Evolutionary conservation across 2,113 vertebrate species (phyloP).

Genomic region (Urocynchramus pylzowi): DNA sequence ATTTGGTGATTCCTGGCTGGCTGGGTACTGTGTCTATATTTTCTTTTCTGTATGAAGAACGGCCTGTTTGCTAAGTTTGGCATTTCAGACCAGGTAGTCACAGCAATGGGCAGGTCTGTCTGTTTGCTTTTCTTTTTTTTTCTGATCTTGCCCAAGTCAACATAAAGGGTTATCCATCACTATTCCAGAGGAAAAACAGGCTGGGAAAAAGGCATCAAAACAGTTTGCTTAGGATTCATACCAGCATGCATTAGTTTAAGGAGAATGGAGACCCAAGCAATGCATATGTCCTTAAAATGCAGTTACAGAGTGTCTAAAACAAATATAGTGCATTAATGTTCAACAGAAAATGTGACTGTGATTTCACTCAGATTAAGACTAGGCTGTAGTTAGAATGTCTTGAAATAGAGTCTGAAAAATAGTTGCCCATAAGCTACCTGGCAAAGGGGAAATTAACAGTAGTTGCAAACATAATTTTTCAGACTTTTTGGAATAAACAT

Average conservation of each 20-base stretch:
- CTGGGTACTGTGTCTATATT: neutral
- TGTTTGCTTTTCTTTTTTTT: neutral
- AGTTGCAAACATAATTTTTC: neutral
- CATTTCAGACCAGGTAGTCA: neutral
- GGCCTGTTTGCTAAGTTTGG: neutral
- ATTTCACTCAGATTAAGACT: neutral
- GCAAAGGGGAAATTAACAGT: neutral
- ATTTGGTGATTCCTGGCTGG: neutral
- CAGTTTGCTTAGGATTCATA: neutral
- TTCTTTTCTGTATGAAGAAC: neutral
- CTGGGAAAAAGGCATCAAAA: neutral
- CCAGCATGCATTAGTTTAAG: neutral
- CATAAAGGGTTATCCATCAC: neutral
- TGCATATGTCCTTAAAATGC: neutral
- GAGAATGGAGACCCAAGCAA: neutral
- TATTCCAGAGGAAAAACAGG: neutral
- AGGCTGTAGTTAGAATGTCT: neutral
- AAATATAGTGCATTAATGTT: neutral
- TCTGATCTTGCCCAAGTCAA: constrained; percentile 1
- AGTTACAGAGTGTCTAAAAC: neutral
- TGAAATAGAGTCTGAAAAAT: neutral
- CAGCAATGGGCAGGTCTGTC: neutral
- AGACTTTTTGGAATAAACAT: neutral
- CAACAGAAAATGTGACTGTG: neutral
- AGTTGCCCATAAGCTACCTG: neutral